Base-by-base conservation (phyloP, 1,140 invertebrate genomes). In the Drosophila sp. region DNA sequence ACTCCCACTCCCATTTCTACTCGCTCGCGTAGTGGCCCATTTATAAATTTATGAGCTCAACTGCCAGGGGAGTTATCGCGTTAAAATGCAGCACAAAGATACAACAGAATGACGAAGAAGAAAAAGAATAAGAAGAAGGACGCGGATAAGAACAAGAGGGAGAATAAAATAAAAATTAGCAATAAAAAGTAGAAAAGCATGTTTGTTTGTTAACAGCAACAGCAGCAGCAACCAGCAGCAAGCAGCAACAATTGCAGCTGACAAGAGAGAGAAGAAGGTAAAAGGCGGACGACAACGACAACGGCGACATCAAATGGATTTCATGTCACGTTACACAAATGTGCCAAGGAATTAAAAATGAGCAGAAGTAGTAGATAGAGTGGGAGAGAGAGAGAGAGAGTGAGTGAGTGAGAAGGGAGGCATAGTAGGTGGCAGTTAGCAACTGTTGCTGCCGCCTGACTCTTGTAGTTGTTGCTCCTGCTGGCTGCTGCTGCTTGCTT, bases 31-130 rank as follows among this genome's bases (percentile, higher is more conserved):
- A 27, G 44, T 84, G 76, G 83, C 84, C 89, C 84, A 87, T 87
- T 87, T 87, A 87, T 87, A 87, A 87, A 87, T 87, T 87, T 87
- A 87, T 87, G 83, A 89, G 80, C 84, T 87, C 83, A 89, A 87
- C 79, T 89, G 83, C 84, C 83, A 83, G 83, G 83, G 83, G 83
- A 87, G 83, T 87, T 89, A 87, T 87, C 84, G 84, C 84, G 84
- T 87, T 87, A 87, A 87, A 87, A 87, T 78, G 84, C 76, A 71
- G 62, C 54, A 60, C 64, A 56, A 61, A 86, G 79, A 82, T 69
- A 86, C 66, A 60, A 76, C 44, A 27, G 44, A 50, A 25, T 7
- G 23, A 8, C 40, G 10, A 61, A 27, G 27, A 55, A 40, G 55
- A 47, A 6, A 23, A 7, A 32, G 1, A 23, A 40, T 17, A 66